Evolutionary conservation across 2,888 invertebrate genomes (phyloP).

Genomic region (Sicus ferrugineus): DNA sequence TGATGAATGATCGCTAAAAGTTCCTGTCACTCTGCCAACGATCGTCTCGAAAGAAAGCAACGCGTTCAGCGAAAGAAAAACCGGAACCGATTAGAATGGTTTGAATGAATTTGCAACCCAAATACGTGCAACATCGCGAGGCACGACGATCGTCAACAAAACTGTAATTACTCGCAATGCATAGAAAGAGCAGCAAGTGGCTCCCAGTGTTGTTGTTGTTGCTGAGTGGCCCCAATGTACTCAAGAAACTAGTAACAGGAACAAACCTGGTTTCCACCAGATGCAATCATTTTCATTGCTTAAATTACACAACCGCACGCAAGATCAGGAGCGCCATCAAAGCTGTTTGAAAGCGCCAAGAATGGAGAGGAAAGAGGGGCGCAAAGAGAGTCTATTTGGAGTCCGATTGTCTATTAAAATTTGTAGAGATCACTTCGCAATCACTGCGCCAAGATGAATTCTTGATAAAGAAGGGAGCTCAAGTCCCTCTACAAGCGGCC

Average conservation of each 20-base stretch:
- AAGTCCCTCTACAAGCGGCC: too few relatives aligned
- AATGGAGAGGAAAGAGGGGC: too few relatives aligned
- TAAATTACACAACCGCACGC: too few relatives aligned
- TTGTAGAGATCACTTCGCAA: too few relatives aligned
- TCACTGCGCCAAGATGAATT: too few relatives aligned
- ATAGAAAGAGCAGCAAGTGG: neutral
- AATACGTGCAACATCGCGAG: neutral
- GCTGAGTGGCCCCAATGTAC: neutral
- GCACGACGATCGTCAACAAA: neutral
- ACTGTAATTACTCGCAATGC: neutral
- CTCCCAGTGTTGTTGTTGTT: neutral
- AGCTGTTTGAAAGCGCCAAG: too few relatives aligned
- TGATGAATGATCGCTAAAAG: neutral
- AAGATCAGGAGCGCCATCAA: too few relatives aligned
- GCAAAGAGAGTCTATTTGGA: too few relatives aligned
- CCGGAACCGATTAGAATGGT: too few relatives aligned
- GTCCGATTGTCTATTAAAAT: too few relatives aligned
- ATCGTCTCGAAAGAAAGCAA: neutral
- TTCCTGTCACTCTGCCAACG: neutral
- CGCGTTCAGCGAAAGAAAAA: neutral
- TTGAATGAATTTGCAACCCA: neutral
- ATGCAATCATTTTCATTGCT: constrained; percentile 5
- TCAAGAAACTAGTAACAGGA: constrained; percentile 8
- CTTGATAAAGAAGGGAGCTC: too few relatives aligned
- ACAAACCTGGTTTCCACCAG: constrained; percentile 19